Evolutionary conservation across 2,888 invertebrate species (phyloP).

Genomic region (Phania funesta): DNA sequence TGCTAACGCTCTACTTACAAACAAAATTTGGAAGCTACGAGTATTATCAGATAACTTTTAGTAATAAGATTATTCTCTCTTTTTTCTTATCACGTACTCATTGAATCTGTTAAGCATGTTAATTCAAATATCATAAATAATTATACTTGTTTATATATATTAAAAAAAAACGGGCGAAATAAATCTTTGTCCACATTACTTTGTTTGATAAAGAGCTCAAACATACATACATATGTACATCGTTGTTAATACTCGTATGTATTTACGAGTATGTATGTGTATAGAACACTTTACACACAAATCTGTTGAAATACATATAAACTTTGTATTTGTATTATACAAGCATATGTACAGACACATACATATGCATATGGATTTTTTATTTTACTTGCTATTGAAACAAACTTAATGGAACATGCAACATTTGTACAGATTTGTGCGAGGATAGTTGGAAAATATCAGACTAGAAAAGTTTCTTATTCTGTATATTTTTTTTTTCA

Average conservation of each 20-base stretch:
- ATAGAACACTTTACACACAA: not conserved
- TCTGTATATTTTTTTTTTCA: too few relatives aligned
- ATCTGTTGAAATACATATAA: not conserved
- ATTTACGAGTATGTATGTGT: not conserved
- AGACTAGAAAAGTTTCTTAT: too few relatives aligned
- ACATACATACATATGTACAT: not conserved
- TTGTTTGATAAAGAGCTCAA: not conserved
- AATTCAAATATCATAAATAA: conserved; percentile 24
- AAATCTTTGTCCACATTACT: not conserved
- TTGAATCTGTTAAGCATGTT: not conserved
- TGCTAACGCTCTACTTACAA: too few relatives aligned
- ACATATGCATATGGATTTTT: not conserved
- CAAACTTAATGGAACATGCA: conserved; percentile 5
- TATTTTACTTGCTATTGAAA: not conserved
- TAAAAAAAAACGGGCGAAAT: not conserved
- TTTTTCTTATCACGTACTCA: not conserved
- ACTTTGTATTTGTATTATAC: not conserved
- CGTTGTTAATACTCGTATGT: too few relatives aligned
- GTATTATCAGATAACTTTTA: too few relatives aligned
- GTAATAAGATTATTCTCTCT: too few relatives aligned
- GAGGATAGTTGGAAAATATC: too few relatives aligned
- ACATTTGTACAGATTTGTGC: not conserved
- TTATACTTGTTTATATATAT: conserved; percentile 5
- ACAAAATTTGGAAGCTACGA: too few relatives aligned
- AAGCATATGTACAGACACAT: not conserved